Evolutionary conservation across 2,113 vertebrate genomes (phyloP), one percentile per base, ranked within the genome.

Genomic region (Castor canadensis): DNA sequence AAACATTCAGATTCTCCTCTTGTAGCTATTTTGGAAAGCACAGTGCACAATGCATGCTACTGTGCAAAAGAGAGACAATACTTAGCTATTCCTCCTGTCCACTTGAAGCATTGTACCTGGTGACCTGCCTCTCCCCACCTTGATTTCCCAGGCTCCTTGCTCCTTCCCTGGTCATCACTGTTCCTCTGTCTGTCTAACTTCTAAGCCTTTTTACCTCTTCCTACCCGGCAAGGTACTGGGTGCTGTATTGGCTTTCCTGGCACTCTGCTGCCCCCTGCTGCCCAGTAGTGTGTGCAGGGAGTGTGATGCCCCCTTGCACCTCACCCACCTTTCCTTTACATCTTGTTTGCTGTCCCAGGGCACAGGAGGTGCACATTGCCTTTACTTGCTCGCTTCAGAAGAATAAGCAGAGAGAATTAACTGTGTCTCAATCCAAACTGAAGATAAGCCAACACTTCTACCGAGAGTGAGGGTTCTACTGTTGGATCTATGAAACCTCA

Each of bases 211-310:
- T n/a, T n/a, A n/a, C n/a, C n/a, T n/a, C n/a, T n/a, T n/a, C n/a
- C n/a, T n/a, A n/a, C n/a, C n/a, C n/a, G n/a, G n/a, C n/a, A n/a
- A n/a, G n/a, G n/a, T n/a, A n/a, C n/a, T n/a, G n/a, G n/a, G n/a
- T n/a, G n/a, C 12, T 1, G 2, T 4, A 24, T 17, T 3, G 1
- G 43, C n/a, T 28, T 88, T 49, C 54, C 66, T 71, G 62, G 82
- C 47, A 28, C 58, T 80, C 67, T 1, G 17, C 94, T 26, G 85
- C 79, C 85, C 79, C 43, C 75, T 88, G 85, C 90, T 84, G 94
- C 6, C 22, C 22, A 17, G 6, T 9, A n/a, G 64, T 54, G 4
- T 72, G 62, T 43, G 47, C 94, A 52, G 76, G 7, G 0, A 77
- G 15, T 35, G 71, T 13, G 72, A 49, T 73, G 66, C 52, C 26